These are phyloP conservation scores for Sternarchorhynchus goeldii DNA, from an alignment of 2,797 vertebrate genomes.

Conservation along the genomic window DNA sequence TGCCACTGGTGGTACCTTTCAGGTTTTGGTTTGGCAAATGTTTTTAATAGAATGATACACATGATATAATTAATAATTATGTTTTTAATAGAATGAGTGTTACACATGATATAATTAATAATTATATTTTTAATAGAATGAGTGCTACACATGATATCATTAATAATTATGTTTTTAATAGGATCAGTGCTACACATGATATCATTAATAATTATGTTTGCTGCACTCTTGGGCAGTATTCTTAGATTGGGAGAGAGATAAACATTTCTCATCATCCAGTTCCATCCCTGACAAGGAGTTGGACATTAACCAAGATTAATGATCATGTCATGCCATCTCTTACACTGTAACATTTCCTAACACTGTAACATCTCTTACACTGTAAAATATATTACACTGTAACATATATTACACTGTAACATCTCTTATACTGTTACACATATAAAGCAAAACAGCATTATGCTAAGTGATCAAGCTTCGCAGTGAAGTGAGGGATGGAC, in stretches of 20 bases:
- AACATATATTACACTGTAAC: not conserved
- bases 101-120: too few species aligned
- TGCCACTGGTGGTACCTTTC: not conserved
- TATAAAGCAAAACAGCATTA: slow-evolving; percentile 6
- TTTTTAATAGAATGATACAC: too few species aligned
- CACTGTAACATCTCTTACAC: not conserved
- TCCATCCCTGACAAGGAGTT: slow-evolving; percentile 2
- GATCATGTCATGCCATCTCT: not conserved
- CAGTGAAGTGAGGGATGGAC: not conserved
- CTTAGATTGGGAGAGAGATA: not conserved
- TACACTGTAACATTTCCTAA: not conserved
- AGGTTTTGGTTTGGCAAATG: not conserved
- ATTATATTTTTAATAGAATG: too few species aligned
- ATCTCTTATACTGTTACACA: not conserved
- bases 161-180: too few species aligned
- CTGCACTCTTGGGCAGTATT: too few species aligned
- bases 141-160: too few species aligned
- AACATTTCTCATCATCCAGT: not conserved
- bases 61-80: too few species aligned
- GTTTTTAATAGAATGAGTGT: too few species aligned
- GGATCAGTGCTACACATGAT: too few species aligned
- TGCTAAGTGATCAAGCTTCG: slow-evolving; percentile 19
- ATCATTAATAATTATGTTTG: too few species aligned
- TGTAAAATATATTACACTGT: not conserved
- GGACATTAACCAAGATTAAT: not conserved